phyloP scores from a whole-genome alignment of 2,888 invertebrate genomes.

The Eutolmus rufibarbis region DNA sequence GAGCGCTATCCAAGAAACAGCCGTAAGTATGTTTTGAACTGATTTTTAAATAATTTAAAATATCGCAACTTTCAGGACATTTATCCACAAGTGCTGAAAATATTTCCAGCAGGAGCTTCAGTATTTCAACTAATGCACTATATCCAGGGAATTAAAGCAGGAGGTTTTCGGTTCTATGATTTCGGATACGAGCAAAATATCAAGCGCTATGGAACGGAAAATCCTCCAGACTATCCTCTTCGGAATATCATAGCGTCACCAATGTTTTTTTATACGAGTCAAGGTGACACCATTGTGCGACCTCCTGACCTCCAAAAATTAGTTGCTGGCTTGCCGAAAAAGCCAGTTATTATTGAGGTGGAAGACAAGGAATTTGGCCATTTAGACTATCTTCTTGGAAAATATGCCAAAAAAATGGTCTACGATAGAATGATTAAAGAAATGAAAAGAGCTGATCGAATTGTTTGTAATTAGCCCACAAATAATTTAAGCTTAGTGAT shows the following conservation, averaged over 20 bases:
- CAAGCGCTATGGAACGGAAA: conserved; percentile 60
- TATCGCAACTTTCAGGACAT: conserved; percentile 59
- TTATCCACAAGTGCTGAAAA: conserved; percentile 67
- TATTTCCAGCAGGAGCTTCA: conserved; percentile 67
- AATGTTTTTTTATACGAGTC: conserved; percentile 63
- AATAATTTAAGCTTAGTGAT: not conserved
- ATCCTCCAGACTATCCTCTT: conserved; percentile 62
- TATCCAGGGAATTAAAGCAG: conserved; percentile 59
- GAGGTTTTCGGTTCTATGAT: conserved; percentile 62
- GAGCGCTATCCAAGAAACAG: not conserved
- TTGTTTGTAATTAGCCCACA: not conserved
- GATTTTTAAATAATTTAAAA: not conserved
- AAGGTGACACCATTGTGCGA: conserved; percentile 66
- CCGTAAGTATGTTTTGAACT: not conserved
- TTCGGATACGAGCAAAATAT: conserved; percentile 61
- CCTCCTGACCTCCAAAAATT: conserved; percentile 46
- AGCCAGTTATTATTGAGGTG: not conserved
- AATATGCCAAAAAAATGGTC: conserved; percentile 14
- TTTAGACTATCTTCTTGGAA: conserved; percentile 36
- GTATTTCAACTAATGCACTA: conserved; percentile 65
- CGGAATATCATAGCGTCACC: conserved; percentile 58
- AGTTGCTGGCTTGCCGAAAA: not conserved
- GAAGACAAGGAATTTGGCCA: conserved; percentile 36
- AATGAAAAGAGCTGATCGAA: not conserved
- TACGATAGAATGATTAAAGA: conserved; percentile 18